phyloP scores from a whole-genome alignment of 2,888 invertebrate genomes.

The Allygus modestus region DNA sequence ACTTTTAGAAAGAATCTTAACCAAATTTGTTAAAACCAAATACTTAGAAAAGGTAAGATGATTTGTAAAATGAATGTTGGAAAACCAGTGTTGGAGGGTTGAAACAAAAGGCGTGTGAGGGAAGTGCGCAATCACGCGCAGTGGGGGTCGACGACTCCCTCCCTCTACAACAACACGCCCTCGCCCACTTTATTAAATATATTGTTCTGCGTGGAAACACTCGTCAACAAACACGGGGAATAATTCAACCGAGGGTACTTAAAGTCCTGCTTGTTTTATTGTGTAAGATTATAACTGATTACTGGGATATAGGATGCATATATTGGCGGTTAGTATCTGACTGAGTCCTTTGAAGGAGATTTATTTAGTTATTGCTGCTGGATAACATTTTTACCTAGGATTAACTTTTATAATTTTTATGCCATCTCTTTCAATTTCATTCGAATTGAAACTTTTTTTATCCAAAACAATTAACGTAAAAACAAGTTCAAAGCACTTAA shows the following conservation, averaged over 20 bases:
- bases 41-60: not conserved
- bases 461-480: too few relatives aligned
- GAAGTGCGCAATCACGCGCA: not conserved
- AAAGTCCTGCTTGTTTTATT: too few relatives aligned
- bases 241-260: not conserved
- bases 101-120: constrained; percentile 9
- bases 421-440: too few relatives aligned
- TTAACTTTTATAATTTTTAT: too few relatives aligned
- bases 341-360: too few relatives aligned
- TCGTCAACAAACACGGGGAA: not conserved
- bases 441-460: too few relatives aligned
- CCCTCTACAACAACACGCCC: not conserved
- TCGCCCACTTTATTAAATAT: constrained; percentile 11
- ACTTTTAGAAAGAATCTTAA: not conserved
- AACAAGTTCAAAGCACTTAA: too few relatives aligned
- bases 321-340: too few relatives aligned
- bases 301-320: too few relatives aligned
- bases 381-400: too few relatives aligned
- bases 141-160: not conserved
- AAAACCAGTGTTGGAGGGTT: constrained; percentile 1
- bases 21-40: not conserved
- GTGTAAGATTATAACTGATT: too few relatives aligned
- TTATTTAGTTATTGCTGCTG: too few relatives aligned
- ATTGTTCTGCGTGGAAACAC: not conserved
- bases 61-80: not conserved